Conservation (phyloP, 2,888 invertebrate species). For the Candidula unifasciata region DNA sequence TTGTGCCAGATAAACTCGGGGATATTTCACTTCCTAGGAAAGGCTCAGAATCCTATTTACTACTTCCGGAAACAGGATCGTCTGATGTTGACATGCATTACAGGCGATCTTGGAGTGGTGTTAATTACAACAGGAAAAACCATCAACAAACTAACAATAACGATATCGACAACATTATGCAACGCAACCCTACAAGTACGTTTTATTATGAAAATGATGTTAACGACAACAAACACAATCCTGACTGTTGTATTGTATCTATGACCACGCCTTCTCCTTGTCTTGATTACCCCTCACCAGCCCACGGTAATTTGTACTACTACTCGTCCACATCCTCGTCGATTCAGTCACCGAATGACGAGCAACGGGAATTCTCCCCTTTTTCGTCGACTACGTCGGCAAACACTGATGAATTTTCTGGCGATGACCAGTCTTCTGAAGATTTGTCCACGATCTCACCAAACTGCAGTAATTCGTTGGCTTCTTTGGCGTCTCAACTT, state of each 20-base stretch:
- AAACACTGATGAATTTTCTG: constrained; percentile 28
- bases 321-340: constrained; percentile 41
- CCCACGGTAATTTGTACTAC: constrained; percentile 9
- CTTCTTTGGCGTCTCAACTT: neutral
- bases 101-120: constrained; percentile 18
- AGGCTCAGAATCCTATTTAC: neutral
- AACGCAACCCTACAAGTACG: neutral
- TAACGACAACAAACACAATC: neutral
- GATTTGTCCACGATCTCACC: neutral
- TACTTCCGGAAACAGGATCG: neutral
- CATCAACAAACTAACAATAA: neutral
- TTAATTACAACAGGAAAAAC: neutral
- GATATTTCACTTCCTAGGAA: neutral
- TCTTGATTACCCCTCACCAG: constrained; percentile 9
- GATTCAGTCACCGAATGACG: constrained; percentile 26
- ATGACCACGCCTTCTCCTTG: neutral
- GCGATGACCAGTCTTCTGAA: neutral
- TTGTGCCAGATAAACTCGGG: neutral
- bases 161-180: neutral
- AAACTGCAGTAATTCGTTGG: constrained; percentile 5
- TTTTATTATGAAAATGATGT: neutral
- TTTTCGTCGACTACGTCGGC: constrained; percentile 31
- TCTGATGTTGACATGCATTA: neutral
- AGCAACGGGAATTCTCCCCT: constrained; percentile 39
- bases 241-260: neutral